phyloP scores from a whole-genome alignment of 2,797 vertebrate genomes.

The Takifugu rubripes region DNA sequence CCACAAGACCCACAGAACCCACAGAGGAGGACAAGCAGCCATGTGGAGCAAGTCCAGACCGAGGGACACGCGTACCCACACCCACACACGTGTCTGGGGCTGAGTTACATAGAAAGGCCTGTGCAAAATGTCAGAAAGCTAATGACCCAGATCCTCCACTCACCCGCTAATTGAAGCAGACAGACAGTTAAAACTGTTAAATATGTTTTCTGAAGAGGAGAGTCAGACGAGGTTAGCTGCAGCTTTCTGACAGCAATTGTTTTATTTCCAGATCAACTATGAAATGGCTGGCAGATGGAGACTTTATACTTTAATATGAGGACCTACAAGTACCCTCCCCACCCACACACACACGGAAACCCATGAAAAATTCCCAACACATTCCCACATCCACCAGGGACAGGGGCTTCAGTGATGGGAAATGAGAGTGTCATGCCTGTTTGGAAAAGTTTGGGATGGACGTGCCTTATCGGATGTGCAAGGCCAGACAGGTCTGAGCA shows the following conservation, averaged over 20 bases:
- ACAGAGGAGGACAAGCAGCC: slow-evolving; percentile 32
- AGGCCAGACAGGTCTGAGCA: slow-evolving; percentile 70
- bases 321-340: too few species aligned
- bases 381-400: slow-evolving; percentile 43
- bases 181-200: slow-evolving; percentile 36
- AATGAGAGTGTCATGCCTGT: slow-evolving; percentile 41
- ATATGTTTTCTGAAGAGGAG: slow-evolving; percentile 26
- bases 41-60: slow-evolving; percentile 38
- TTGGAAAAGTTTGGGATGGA: slow-evolving; percentile 48
- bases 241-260: not conserved
- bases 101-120: slow-evolving; percentile 30
- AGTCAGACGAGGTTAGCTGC: slow-evolving; percentile 24
- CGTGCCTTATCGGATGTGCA: slow-evolving; percentile 58
- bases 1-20: slow-evolving; percentile 3
- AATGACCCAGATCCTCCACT: slow-evolving; percentile 57
- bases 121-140: slow-evolving; percentile 47
- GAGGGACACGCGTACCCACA: slow-evolving; percentile 42
- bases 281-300: not conserved
- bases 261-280: not conserved
- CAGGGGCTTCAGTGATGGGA: slow-evolving; percentile 41
- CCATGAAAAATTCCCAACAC: slow-evolving; percentile 33
- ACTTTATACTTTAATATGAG: not conserved
- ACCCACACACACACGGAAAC: slow-evolving; percentile 8
- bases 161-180: slow-evolving; percentile 47
- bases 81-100: slow-evolving; percentile 19